These are phyloP conservation scores for Subacronicta megacephala DNA, from an alignment of 2,888 invertebrate genomes.

Conservation along the genomic window DNA sequence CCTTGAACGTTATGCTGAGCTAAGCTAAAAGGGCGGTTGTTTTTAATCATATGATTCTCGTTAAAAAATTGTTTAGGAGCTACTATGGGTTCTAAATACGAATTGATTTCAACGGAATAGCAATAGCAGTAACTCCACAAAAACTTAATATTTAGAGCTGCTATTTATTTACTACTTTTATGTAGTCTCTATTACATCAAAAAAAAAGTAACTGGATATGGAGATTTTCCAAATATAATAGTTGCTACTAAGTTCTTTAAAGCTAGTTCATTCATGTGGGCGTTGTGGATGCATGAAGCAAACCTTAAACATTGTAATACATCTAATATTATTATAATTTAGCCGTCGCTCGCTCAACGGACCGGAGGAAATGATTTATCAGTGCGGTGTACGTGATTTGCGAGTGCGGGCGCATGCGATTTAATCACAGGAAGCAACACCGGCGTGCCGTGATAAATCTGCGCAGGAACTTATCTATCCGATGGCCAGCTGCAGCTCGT, in stretches of 20 bases:
- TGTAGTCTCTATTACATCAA: too few species aligned
- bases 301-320: slow-evolving; percentile 14
- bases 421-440: slow-evolving; percentile 86
- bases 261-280: neutral
- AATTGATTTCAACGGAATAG: too few species aligned
- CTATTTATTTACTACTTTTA: neutral
- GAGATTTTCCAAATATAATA: too few species aligned
- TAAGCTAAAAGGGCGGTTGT: too few species aligned
- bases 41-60: too few species aligned
- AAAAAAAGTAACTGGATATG: neutral
- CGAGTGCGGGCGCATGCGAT: slow-evolving; percentile 74
- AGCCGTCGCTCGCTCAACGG: slow-evolving; percentile 49
- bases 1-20: too few species aligned
- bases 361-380: slow-evolving; percentile 85
- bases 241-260: neutral
- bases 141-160: neutral
- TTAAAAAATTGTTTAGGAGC: too few species aligned
- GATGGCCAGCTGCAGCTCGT: slow-evolving; percentile 74
- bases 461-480: slow-evolving; percentile 86
- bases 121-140: too few species aligned
- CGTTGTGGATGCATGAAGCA: slow-evolving; percentile 5
- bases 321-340: slow-evolving; percentile 50
- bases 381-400: slow-evolving; percentile 80
- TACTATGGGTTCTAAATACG: too few species aligned
- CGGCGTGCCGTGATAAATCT: slow-evolving; percentile 67